phyloP scores from a whole-genome alignment of 1,140 invertebrate species.

The Daktulosphaira vitifoliae region DNA sequence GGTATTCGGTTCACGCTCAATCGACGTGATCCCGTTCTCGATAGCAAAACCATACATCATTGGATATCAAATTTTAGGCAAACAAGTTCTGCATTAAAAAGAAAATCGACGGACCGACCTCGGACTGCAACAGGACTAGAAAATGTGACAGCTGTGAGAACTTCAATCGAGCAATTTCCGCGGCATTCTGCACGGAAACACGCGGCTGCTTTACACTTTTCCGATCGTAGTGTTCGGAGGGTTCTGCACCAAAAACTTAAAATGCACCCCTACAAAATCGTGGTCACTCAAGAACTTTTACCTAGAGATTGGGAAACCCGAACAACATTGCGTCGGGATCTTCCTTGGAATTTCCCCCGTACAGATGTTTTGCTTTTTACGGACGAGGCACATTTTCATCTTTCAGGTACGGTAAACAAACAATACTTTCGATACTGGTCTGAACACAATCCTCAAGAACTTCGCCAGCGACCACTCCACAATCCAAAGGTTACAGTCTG shows the following conservation, averaged over 20 bases:
- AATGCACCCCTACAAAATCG: conserved; percentile 32
- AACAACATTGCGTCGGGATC: background rate
- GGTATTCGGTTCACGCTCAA: conserved; percentile 31
- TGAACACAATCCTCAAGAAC: conserved; percentile 18
- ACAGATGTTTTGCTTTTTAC: conserved; percentile 1
- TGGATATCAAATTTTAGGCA: conserved; percentile 36
- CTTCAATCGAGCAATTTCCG: conserved; percentile 32
- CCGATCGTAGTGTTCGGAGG: conserved; percentile 30
- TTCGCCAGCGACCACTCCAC: conserved; percentile 19
- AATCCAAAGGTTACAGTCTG: conserved; percentile 27
- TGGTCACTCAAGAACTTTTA: background rate
- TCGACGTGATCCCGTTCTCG: conserved; percentile 33
- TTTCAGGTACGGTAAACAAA: conserved; percentile 9
- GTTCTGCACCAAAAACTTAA: conserved; percentile 33
- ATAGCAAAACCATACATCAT: conserved; percentile 31
- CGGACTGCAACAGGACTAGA: conserved; percentile 29
- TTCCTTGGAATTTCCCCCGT: background rate
- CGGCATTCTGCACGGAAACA: conserved; percentile 35
- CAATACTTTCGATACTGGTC: conserved; percentile 17
- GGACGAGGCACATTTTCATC: background rate
- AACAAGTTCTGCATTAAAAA: conserved; percentile 36
- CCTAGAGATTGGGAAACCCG: background rate
- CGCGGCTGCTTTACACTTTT: conserved; percentile 34
- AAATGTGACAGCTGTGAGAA: conserved; percentile 35
- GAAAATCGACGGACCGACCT: conserved; percentile 31